phyloP scores from a whole-genome alignment of 2,888 invertebrate species.

The Ganaspis brasiliensis region DNA sequence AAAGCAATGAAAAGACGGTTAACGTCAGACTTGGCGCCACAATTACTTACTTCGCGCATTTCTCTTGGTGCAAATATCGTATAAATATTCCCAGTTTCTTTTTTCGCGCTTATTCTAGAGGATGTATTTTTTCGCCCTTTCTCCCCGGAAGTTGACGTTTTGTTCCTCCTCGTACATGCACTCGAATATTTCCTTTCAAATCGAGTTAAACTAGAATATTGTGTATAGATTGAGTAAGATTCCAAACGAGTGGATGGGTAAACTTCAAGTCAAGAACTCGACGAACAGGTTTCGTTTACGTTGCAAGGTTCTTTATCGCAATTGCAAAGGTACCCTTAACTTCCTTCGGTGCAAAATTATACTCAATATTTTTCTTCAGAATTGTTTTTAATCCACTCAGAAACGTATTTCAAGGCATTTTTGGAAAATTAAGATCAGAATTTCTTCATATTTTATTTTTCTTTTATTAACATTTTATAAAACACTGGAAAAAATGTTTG shows the following conservation, averaged over 20 bases:
- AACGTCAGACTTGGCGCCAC: constrained; percentile 25
- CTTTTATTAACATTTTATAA: too few species aligned
- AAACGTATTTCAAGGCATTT: too few species aligned
- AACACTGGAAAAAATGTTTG: too few species aligned
- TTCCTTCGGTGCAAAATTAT: not conserved
- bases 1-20: constrained; percentile 38
- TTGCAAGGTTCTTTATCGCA: too few species aligned
- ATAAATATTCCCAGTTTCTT: constrained; percentile 21
- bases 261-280: constrained; percentile 3
- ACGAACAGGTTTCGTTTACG: constrained; percentile 12
- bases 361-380: not conserved
- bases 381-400: too few species aligned
- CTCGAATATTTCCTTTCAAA: constrained; percentile 21
- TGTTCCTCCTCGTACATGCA: constrained; percentile 1
- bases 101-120: not conserved
- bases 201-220: constrained; percentile 12
- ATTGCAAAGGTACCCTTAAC: not conserved
- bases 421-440: too few species aligned
- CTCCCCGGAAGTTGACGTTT: constrained; percentile 34
- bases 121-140: constrained; percentile 9
- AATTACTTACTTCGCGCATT: constrained; percentile 29
- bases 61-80: constrained; percentile 22
- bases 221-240: constrained; percentile 13
- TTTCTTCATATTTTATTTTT: too few species aligned
- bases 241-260: constrained; percentile 32